A percentile compares a stretch with the other conserved stretches of the same genome.
Conservation (phyloP, 2,888 invertebrate species). For the Synanthedon andrenaeformis region DNA sequence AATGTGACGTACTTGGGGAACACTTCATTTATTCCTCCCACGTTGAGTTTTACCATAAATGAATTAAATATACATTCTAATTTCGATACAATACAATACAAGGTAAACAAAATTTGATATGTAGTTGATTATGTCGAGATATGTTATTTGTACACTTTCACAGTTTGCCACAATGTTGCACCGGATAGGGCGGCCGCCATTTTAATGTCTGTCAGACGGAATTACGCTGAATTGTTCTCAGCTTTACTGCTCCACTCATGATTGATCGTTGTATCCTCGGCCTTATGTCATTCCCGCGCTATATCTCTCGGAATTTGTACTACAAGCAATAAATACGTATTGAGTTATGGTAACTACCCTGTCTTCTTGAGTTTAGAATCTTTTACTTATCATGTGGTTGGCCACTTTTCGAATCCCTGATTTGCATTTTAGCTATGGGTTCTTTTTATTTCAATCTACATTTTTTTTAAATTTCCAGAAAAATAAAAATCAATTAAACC, state of each 20-base stretch:
- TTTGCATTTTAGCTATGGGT: neutral
- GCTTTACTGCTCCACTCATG: constrained; percentile 63
- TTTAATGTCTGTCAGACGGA: constrained; percentile 69
- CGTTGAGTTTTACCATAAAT: no score
- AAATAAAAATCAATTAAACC: no score
- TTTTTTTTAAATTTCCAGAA: no score
- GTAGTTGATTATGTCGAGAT: constrained; percentile 32
- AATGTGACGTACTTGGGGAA: constrained; percentile 16
- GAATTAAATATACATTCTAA: no score
- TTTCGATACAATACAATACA: no score
- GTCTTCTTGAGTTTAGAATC: constrained; percentile 29
- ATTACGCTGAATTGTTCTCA: constrained; percentile 71
- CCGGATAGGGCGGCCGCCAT: constrained; percentile 68
- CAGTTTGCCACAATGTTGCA: constrained; percentile 56
- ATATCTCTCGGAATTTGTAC: constrained; percentile 60
- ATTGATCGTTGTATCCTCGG: constrained; percentile 68
- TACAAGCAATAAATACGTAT: constrained; percentile 58
- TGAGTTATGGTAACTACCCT: constrained; percentile 52
- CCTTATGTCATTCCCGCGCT: constrained; percentile 66
- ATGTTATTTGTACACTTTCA: constrained; percentile 25
- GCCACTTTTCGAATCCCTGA: neutral
- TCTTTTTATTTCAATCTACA: no score
- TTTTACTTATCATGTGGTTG: constrained; percentile 16
- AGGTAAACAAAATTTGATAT: neutral
- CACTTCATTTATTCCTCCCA: no score